Evolutionary conservation across 2,113 vertebrate genomes (phyloP), one percentile per base, ranked within the genome.

Genomic region (Zosterops hypoxanthus): DNA sequence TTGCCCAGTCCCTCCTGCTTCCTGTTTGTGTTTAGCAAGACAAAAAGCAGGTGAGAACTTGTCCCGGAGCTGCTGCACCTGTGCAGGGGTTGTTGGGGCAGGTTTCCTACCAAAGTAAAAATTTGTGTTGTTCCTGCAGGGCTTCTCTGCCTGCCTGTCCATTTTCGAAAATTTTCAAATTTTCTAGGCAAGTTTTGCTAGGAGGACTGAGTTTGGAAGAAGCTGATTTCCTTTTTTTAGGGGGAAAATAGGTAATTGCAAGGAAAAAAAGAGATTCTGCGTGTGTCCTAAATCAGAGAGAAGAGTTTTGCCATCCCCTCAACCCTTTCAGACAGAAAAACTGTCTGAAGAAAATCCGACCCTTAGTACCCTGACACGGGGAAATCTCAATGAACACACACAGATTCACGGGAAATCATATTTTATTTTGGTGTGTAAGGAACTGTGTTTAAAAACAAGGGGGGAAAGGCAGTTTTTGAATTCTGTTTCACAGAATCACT

Each of bases 11-110:
- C 64, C 75, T 88, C 0, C 9, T 11, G 84, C 73, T 89, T 96
- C 92, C 94, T 78, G 79, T 86, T 92, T 70, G 64, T 19, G 0
- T 84, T 96, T 75, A 84, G 72, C 68, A 41, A 82, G 88, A 89
- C 77, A 95, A 88, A 94, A 93, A 90, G 79, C 85, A 84, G 92
- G 85, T 83, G 88, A 88, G 92, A 81, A 31, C 42, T 33, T 55
- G 63, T 44, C 90, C 52, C 75, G 19, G 79, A 80, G 87, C 92
- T 92, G 77, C 95, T 69, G 70, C 71, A 49, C 70, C 71, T 82
- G 63, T 49, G 71, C 47, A 33, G 52, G 18, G n/a, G n/a, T n/a
- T n/a, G n/a, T n/a, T n/a, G n/a, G n/a, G 59, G 36, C 44, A 52
- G 23, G 26, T 82, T 92, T 61, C 47, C 66, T 34, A 44, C 9